phyloP scores from a whole-genome alignment of 2,888 invertebrate species.

The Dryococelus australis region DNA sequence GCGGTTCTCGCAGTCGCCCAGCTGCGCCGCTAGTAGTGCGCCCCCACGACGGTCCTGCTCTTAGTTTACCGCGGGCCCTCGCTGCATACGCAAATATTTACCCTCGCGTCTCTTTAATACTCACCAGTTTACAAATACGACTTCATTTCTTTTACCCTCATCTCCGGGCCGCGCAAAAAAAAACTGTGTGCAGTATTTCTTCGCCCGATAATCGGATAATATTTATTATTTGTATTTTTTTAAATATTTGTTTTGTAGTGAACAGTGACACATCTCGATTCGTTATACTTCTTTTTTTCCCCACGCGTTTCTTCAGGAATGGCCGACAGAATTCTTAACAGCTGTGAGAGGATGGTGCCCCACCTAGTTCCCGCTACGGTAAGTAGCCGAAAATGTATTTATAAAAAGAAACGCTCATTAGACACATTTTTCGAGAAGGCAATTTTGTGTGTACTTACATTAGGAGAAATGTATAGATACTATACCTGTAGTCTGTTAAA shows the following conservation, averaged over 20 bases:
- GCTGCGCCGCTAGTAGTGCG: background rate
- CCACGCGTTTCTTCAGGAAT: background rate
- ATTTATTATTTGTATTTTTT: background rate
- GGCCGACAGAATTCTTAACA: background rate
- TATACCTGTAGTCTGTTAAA: too few relatives aligned
- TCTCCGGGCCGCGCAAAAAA: background rate
- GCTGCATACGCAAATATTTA: conserved; percentile 1
- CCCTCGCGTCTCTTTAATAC: background rate
- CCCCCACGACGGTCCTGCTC: background rate
- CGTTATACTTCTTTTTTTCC: background rate
- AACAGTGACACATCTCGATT: background rate
- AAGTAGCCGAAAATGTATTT: background rate
- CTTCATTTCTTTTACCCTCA: background rate
- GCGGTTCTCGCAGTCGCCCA: background rate
- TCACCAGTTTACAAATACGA: background rate
- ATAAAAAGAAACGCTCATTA: too few relatives aligned
- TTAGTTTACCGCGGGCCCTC: background rate
- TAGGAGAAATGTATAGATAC: too few relatives aligned
- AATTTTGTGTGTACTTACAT: too few relatives aligned
- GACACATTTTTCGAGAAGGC: too few relatives aligned
- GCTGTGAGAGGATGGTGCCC: background rate
- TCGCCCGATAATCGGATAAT: background rate
- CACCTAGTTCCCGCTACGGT: background rate
- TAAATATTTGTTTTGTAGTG: background rate
- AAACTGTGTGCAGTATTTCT: background rate